phyloP scores from a whole-genome alignment of 2,113 vertebrate species.

The Myiopsitta monachus region DNA sequence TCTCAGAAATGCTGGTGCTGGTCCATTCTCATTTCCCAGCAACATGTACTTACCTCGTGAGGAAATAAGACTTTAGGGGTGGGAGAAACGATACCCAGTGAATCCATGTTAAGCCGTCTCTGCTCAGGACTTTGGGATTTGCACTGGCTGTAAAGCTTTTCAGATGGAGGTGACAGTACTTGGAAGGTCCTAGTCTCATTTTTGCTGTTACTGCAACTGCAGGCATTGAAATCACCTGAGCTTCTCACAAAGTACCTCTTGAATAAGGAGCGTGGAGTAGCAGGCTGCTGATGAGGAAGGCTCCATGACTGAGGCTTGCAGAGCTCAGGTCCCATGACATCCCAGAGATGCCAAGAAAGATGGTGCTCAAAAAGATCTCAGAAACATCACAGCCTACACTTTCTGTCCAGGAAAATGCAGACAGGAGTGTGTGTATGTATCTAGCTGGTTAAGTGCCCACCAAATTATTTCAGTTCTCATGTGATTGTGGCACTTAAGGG shows the following conservation, averaged over 20 bases:
- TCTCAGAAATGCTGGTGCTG: background rate
- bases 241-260: background rate
- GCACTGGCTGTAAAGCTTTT: background rate
- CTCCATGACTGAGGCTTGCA: background rate
- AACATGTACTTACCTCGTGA: background rate
- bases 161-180: background rate
- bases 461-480: background rate
- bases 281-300: background rate
- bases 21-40: background rate
- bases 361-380: background rate
- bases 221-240: background rate
- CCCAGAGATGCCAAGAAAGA: fast-evolving
- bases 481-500: background rate
- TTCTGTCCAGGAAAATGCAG: background rate
- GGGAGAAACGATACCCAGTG: background rate
- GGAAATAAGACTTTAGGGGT: background rate
- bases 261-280: background rate
- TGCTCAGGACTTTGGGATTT: background rate
- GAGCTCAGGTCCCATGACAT: background rate
- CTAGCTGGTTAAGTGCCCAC: background rate
- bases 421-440: background rate
- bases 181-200: background rate
- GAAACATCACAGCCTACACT: background rate
- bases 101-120: background rate
- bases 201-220: background rate